Percentiles rank a stretch among this genome's conserved stretches.
phyloP scores from a whole-genome alignment of 2,113 vertebrate genomes.

The Odocoileus virginianus region DNA sequence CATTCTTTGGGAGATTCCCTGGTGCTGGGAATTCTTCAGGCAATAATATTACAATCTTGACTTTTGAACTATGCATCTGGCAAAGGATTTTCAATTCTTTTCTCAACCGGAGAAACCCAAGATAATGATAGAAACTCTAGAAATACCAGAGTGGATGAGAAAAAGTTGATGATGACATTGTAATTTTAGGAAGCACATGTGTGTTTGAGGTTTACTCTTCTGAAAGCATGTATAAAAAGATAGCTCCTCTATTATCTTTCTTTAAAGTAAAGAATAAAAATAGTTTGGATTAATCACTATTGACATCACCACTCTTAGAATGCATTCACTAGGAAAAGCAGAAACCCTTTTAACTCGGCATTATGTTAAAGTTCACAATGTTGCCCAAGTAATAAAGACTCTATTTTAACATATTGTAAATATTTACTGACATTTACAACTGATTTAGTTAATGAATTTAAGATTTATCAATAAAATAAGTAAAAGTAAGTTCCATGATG shows the following conservation, averaged over 20 bases:
- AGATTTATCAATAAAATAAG: neutral
- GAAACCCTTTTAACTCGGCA: neutral
- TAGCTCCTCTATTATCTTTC: neutral
- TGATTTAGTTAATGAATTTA: neutral
- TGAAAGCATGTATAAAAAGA: neutral
- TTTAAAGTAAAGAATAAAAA: neutral
- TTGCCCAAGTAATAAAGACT: neutral
- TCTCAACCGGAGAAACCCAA: neutral
- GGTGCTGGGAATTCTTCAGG: slow-evolving; percentile 66
- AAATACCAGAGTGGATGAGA: neutral
- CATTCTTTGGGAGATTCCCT: slow-evolving; percentile 62
- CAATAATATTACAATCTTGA: slow-evolving; percentile 52
- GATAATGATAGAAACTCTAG: neutral
- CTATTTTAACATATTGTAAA: neutral
- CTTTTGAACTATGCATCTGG: slow-evolving; percentile 67
- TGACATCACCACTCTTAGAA: neutral
- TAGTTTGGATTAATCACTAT: neutral
- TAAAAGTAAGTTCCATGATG: neutral
- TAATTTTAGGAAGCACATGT: neutral
- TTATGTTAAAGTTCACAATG: neutral
- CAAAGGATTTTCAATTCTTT: neutral
- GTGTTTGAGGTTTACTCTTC: neutral
- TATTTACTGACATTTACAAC: neutral
- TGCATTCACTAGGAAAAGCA: neutral
- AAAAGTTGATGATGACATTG: neutral